phyloP scores from a whole-genome alignment of 2,888 invertebrate species.

The Dendrolimus houi region DNA sequence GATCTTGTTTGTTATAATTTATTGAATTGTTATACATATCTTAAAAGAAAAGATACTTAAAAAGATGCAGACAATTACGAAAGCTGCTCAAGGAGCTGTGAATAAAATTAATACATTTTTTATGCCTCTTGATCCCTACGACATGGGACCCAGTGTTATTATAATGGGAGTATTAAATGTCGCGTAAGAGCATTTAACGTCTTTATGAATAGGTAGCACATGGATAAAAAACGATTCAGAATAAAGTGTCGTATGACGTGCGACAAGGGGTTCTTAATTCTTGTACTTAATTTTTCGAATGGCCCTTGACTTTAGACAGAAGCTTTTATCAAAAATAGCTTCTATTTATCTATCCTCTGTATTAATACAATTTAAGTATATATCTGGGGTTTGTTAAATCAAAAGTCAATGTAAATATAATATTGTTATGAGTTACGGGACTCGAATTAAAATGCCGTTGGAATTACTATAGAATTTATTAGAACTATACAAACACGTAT shows the following conservation, averaged over 20 bases:
- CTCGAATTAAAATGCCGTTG: no score
- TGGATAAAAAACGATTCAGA: constrained; percentile 29
- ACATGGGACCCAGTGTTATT: constrained; percentile 21
- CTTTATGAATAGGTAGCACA: constrained; percentile 30
- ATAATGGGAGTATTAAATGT: constrained; percentile 45
- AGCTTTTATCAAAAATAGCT: neutral
- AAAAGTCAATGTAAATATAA: no score
- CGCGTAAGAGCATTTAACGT: constrained; percentile 39
- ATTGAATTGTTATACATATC: neutral
- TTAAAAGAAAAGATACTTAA: neutral
- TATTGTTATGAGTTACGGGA: no score
- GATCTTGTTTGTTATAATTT: no score
- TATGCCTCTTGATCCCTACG: constrained; percentile 23
- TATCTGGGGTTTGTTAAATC: no score
- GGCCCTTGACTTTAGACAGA: constrained; percentile 15
- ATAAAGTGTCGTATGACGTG: constrained; percentile 38
- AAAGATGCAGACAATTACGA: neutral
- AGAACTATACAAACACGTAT: no score
- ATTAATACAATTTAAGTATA: no score
- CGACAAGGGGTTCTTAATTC: constrained; percentile 20
- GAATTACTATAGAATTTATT: no score
- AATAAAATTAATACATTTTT: constrained; percentile 9
- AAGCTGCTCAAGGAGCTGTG: neutral
- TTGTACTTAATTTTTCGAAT: constrained; percentile 1
- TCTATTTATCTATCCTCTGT: no score